phyloP scores from a whole-genome alignment of 2,888 invertebrate species.

The Neoascia interrupta region DNA sequence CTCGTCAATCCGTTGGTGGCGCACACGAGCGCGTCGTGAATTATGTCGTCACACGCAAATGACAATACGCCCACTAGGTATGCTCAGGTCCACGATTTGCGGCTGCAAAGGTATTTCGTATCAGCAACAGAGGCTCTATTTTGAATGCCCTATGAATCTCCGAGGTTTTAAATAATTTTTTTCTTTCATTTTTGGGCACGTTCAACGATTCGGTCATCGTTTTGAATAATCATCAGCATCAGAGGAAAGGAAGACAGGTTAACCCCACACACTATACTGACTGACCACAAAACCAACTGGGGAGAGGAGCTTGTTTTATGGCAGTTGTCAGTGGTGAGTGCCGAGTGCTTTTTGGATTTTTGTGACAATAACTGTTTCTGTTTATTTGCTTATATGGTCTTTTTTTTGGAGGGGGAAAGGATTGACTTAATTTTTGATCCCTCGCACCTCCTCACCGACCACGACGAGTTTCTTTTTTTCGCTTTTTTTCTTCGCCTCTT shows the following conservation, averaged over 20 bases:
- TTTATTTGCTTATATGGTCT: slow-evolving; percentile 15
- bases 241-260: slow-evolving; percentile 48
- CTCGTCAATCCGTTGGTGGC: not conserved
- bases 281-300: slow-evolving; percentile 9
- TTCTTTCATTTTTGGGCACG: no score
- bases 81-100: not conserved
- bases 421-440: no score
- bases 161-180: no score
- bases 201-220: slow-evolving; percentile 33
- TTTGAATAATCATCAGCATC: slow-evolving; percentile 36
- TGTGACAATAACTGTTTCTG: slow-evolving; percentile 54
- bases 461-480: not conserved
- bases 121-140: not conserved
- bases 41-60: slow-evolving; percentile 36
- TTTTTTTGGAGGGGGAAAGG: no score
- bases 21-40: slow-evolving; percentile 9
- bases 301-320: no score
- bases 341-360: no score
- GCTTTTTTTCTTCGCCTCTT: not conserved
- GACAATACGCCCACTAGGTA: slow-evolving; percentile 35
- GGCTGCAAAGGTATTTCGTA: not conserved
- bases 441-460: slow-evolving; percentile 2
- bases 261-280: slow-evolving; percentile 50
- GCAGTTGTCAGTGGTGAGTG: no score
- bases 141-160: no score